Base-by-base conservation (phyloP, 2,113 vertebrate species). In the Sitta europaea region DNA sequence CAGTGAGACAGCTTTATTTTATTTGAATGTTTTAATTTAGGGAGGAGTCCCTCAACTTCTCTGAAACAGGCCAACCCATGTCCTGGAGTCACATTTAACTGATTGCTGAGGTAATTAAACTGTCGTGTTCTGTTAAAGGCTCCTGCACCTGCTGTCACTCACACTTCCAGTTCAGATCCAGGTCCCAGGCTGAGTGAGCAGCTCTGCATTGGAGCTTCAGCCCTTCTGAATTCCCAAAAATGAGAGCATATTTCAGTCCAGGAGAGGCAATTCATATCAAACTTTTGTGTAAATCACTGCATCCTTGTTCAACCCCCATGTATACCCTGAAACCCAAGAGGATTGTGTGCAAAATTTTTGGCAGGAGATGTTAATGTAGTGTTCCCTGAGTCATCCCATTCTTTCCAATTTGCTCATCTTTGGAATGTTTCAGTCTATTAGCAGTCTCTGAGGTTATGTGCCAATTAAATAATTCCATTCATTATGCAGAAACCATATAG, bases 41-140 rank as follows among this genome's bases (percentile, higher is more conserved):
- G 92, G 73, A 86, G 40, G 79, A 77, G 75, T 84, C 42, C 25
- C 18, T 50, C 73, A 66, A 15, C 50, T 68, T 76, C 81, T 83
- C 51, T 84, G 71, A 43, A n/a, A 12, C 83, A 73, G 71, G 43
- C 81, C 71, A 92, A 7, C 67, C 73, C 63, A n/a, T 92, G 63
- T 93, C 96, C 88, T 84, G 67, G 81, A 90, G 96, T 86, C 83
- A 58, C 43, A 57, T 83, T 86, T 90, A 86, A 5, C 72, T 31
- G 70, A 85, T 65, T 71, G 86, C 71, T 95, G 65, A 80, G 82
- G 33, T 88, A 92, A 96, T 92, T 94, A 90, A 93, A 48, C 72
- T 92, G 93, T 78, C 93, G 33, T 0, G 0, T 90, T 90, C 53
- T 90, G 43, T 63, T 97, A 77, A 92, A 88, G 72, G 20, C 68